Evolutionary conservation across 2,888 invertebrate species (phyloP), one percentile per base, ranked within the genome.

Genomic region (Aphidoletes aphidimyza): DNA sequence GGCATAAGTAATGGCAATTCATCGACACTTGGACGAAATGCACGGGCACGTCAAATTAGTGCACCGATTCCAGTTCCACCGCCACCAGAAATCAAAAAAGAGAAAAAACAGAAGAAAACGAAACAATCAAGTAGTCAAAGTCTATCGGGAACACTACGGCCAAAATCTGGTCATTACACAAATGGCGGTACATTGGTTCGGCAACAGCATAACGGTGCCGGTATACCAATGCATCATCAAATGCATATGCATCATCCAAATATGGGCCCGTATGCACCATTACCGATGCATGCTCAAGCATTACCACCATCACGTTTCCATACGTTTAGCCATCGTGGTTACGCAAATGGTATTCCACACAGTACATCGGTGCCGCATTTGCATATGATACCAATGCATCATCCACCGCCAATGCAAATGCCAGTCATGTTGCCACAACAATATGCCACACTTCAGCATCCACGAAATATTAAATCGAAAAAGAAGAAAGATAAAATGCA

Each of bases 1-100:
- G 81, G 81, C 11, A 37, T 81, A 11, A 81, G 26, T 22, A 22
- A 26, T 30, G 90, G 89, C 59, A 89, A 88, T 86, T 87, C 87
- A 45, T 92, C 94, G 87, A 91, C 93, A 86, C 87, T 92, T 85
- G 92, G 93, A 22, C 91, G 94, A 83, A 93, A 94, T 34, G 92
- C 94, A 39, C 91, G 97, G 83, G 96, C 96, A 0, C 92, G 97
- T 0, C 97, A 97, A 90, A 94, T 97, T 86, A 91, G 93, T 84
- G 92, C 94, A 85, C 95, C 95, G 0, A 94, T 95, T 0, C 93
- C 94, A n/a, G 94, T 96, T 11, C 96, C 97, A 45, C 96, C 97
- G 1, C 95, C 95, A 0, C 94, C 94, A 14, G 91, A 92, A 84
- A 93, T 94, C 87, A 92, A 92, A 85, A 93, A 93, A 87, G 94